Percentiles rank a stretch among this genome's conserved stretches.
Evolutionary conservation across 2,797 vertebrate genomes (phyloP).

Genomic region (Myotis findleyi): DNA sequence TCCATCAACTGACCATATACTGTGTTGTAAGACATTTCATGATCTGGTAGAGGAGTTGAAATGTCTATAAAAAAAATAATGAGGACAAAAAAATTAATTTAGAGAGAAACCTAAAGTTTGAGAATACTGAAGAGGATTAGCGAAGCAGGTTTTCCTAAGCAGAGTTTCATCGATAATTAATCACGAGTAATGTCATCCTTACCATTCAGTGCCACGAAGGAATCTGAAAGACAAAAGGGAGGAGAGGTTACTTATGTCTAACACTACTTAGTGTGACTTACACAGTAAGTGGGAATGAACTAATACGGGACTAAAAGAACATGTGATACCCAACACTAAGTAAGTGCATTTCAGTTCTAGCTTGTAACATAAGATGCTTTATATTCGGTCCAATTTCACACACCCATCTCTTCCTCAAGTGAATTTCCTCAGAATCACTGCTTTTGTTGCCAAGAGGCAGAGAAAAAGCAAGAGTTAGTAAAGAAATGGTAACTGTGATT

Average conservation of each 20-base stretch:
- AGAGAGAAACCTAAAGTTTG: slow-evolving; percentile 76
- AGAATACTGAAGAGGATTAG: slow-evolving; percentile 80
- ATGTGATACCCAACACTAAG: neutral
- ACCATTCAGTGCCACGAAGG: slow-evolving; percentile 99
- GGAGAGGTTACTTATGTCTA: slow-evolving; percentile 72
- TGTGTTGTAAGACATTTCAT: slow-evolving; percentile 92
- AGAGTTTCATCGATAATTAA: slow-evolving; percentile 86
- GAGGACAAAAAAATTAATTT: slow-evolving; percentile 87
- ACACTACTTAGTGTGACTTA: neutral
- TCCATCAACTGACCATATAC: slow-evolving; percentile 90
- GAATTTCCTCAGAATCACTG: slow-evolving; percentile 14
- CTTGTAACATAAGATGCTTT: neutral
- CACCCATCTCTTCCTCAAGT: neutral
- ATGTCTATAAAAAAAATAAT: slow-evolving; percentile 93
- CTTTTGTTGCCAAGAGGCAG: slow-evolving; percentile 16
- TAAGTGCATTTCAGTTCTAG: slow-evolving; percentile 38
- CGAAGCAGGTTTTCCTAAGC: slow-evolving; percentile 85
- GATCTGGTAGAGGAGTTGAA: slow-evolving; percentile 93
- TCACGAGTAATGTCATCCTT: slow-evolving; percentile 89
- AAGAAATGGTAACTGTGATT: neutral
- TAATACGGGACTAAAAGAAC: neutral
- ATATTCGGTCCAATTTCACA: neutral
- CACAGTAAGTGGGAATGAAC: neutral
- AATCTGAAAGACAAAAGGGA: slow-evolving; percentile 94
- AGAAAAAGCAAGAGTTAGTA: neutral